phyloP scores from a whole-genome alignment of 92 coral and sea anemone species.

The Umimayanthus kanabou region DNA sequence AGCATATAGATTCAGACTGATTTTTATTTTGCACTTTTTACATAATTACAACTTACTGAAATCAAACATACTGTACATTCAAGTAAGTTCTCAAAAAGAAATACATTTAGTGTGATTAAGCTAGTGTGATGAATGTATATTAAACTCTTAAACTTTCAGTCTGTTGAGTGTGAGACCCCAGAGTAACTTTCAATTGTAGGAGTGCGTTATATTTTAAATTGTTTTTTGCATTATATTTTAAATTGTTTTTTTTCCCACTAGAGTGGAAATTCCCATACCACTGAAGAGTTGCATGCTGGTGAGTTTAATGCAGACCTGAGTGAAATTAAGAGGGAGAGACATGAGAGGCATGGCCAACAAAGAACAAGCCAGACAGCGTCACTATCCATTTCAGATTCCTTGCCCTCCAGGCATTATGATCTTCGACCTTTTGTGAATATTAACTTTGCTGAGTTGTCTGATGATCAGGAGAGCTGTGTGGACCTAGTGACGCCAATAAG shows the following conservation, averaged over 20 bases:
- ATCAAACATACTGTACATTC: too few relatives aligned
- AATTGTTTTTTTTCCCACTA: neutral
- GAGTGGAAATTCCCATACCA: neutral
- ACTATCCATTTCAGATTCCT: neutral
- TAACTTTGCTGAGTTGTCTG: neutral
- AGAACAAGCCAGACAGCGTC: neutral
- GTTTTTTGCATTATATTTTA: too few relatives aligned
- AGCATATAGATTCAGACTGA: too few relatives aligned
- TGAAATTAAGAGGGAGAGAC: neutral
- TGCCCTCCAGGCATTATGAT: conserved; percentile 13
- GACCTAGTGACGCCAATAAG: neutral
- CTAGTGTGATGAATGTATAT: too few relatives aligned
- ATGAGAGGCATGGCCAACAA: neutral
- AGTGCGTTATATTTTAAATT: too few relatives aligned
- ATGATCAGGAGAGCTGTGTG: neutral
- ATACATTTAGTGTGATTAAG: too few relatives aligned
- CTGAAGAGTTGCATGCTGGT: neutral
- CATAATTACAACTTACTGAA: too few relatives aligned
- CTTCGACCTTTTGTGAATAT: conserved; percentile 1
- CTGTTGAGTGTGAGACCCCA: too few relatives aligned
- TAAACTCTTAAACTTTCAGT: too few relatives aligned
- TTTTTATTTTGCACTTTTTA: too few relatives aligned
- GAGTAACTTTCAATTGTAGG: too few relatives aligned
- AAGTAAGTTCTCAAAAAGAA: too few relatives aligned
- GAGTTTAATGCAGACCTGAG: neutral